phyloP scores from a whole-genome alignment of 2,888 invertebrate species.

The Leistus spinibarbis region DNA sequence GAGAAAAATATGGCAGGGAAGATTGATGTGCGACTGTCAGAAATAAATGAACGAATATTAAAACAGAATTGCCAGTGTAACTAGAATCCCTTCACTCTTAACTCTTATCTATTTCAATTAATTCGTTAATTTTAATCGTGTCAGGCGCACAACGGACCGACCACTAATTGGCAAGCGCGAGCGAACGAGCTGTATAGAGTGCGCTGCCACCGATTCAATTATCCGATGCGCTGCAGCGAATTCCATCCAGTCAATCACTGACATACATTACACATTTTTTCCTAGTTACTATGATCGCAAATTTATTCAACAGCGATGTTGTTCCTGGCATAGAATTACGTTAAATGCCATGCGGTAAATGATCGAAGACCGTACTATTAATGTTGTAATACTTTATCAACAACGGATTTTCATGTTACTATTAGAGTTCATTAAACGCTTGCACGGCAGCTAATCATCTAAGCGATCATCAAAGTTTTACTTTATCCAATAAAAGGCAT shows the following conservation, averaged over 20 bases:
- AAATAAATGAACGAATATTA: constrained; percentile 34
- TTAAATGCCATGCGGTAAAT: background rate
- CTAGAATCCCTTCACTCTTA: constrained; percentile 15
- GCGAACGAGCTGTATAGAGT: constrained; percentile 9
- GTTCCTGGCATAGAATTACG: background rate
- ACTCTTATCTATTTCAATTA: constrained; percentile 38
- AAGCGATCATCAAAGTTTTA: background rate
- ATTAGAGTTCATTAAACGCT: background rate
- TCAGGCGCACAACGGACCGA: constrained; percentile 33
- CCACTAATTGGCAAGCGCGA: constrained; percentile 28
- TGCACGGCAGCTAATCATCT: no score
- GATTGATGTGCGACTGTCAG: constrained; percentile 25
- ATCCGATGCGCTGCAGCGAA: constrained; percentile 20
- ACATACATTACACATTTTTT: background rate
- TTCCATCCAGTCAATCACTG: background rate
- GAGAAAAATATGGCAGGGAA: background rate
- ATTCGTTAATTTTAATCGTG: constrained; percentile 37
- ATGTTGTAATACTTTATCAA: background rate
- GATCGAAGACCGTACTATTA: background rate
- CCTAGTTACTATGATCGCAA: background rate
- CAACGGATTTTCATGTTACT: background rate
- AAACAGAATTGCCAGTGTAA: constrained; percentile 24
- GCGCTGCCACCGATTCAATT: constrained; percentile 28
- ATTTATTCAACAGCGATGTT: background rate
- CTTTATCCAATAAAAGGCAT: background rate